Evolutionary conservation across 2,797 vertebrate genomes (phyloP).

Genomic region (Catamblyrhynchus diadema): DNA sequence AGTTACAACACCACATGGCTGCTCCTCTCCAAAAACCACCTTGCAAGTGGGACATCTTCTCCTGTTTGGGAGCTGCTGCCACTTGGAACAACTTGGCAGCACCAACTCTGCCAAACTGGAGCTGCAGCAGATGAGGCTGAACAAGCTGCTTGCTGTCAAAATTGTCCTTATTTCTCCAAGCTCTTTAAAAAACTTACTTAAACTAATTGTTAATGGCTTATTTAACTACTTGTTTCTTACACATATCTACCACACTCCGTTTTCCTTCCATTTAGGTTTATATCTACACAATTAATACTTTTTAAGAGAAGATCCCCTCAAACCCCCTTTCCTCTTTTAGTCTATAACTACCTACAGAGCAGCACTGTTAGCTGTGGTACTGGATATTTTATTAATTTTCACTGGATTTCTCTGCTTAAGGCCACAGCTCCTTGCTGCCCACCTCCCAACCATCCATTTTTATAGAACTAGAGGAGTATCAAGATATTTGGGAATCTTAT

Average conservation of each 20-base stretch:
- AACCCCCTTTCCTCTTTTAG: background rate
- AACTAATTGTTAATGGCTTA: fast-evolving
- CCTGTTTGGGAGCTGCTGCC: background rate
- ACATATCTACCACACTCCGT: fast-evolving
- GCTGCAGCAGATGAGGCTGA: background rate
- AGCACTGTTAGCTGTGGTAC: background rate
- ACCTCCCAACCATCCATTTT: background rate
- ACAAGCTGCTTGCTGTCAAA: background rate
- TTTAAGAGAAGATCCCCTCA: background rate
- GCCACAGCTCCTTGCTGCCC: background rate
- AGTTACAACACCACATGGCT: fast-evolving
- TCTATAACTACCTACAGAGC: background rate
- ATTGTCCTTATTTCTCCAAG: background rate
- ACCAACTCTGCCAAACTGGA: background rate
- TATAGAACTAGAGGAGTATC: background rate
- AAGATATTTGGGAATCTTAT: background rate
- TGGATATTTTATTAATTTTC: background rate
- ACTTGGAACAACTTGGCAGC: background rate
- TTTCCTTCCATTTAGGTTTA: background rate
- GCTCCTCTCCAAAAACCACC: background rate
- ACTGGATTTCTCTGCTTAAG: background rate
- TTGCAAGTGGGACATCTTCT: background rate
- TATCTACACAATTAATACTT: background rate
- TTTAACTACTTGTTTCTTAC: background rate
- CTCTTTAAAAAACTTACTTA: background rate